phyloP scores from a whole-genome alignment of 2,888 invertebrate genomes.

The Panopea generosa region DNA sequence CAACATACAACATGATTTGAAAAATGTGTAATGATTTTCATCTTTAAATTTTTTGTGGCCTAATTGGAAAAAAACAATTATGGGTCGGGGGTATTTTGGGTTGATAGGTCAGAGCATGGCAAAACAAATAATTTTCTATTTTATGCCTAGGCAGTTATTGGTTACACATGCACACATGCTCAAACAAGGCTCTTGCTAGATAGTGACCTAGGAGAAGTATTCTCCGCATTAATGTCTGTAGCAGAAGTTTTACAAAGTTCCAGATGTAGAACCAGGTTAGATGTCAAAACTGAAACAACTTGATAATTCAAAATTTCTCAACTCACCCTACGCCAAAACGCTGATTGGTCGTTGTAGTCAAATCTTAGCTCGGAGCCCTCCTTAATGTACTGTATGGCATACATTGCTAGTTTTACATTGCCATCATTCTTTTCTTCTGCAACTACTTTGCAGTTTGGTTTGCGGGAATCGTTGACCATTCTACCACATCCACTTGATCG shows the following conservation, averaged over 20 bases:
- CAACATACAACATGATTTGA: too few species aligned
- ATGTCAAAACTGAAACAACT: too few species aligned
- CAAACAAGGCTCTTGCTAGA: background rate
- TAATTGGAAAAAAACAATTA: too few species aligned
- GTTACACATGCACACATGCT: background rate
- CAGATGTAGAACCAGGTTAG: too few species aligned
- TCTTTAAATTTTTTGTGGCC: too few species aligned
- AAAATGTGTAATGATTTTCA: too few species aligned
- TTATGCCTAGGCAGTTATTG: background rate
- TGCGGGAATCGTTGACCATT: constrained; percentile 8
- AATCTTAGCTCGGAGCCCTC: constrained; percentile 7
- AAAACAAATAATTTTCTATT: background rate
- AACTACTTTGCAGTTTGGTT: constrained; percentile 8
- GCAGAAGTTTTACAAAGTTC: background rate
- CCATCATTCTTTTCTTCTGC: constrained; percentile 2
- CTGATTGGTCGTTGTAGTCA: constrained; percentile 6
- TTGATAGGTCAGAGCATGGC: too few species aligned
- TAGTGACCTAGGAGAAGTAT: background rate
- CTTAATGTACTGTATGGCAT: constrained; percentile 1
- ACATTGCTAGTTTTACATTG: constrained; percentile 1
- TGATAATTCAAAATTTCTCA: background rate
- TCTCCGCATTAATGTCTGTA: background rate
- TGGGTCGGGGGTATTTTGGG: too few species aligned
- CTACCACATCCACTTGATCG: constrained; percentile 2
- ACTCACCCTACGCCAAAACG: constrained; percentile 7